A percentile compares a stretch with the other conserved stretches of the same genome.
phyloP scores from a whole-genome alignment of 2,888 invertebrate genomes.

The Lathronympha strigana region DNA sequence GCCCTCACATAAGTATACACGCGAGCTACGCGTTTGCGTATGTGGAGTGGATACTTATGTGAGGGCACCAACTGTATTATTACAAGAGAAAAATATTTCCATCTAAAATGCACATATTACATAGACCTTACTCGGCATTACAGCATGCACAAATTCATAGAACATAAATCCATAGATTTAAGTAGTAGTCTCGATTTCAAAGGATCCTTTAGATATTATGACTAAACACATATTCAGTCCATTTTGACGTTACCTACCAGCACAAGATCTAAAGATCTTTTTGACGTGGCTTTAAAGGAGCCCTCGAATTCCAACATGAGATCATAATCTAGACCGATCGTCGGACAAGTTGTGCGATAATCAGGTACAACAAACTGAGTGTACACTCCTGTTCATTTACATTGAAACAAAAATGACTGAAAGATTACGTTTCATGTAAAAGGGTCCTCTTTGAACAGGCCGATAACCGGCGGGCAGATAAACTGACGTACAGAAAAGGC shows the following conservation, averaged over 20 bases:
- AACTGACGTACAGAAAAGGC: no score
- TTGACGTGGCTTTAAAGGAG: conserved; percentile 6
- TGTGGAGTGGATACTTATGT: no score
- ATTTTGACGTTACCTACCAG: neutral
- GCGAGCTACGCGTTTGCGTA: no score
- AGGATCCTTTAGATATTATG: neutral
- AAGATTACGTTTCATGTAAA: no score
- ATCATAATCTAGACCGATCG: conserved; percentile 26
- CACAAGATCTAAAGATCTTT: neutral
- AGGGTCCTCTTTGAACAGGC: no score
- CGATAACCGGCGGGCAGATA: no score
- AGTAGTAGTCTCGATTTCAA: neutral
- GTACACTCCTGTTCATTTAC: conserved; percentile 11
- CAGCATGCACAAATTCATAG: neutral
- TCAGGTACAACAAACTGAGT: conserved; percentile 35
- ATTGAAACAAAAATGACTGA: neutral
- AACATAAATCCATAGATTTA: conserved; percentile 12
- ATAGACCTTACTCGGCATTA: neutral
- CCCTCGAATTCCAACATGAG: conserved; percentile 21
- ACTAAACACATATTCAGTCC: neutral
- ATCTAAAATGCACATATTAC: no score
- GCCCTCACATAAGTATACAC: no score
- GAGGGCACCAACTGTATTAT: no score
- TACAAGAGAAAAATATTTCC: no score
- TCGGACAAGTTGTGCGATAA: conserved; percentile 32